Conservation (phyloP, 2,888 invertebrate genomes). For the Horisme vitalbata region DNA sequence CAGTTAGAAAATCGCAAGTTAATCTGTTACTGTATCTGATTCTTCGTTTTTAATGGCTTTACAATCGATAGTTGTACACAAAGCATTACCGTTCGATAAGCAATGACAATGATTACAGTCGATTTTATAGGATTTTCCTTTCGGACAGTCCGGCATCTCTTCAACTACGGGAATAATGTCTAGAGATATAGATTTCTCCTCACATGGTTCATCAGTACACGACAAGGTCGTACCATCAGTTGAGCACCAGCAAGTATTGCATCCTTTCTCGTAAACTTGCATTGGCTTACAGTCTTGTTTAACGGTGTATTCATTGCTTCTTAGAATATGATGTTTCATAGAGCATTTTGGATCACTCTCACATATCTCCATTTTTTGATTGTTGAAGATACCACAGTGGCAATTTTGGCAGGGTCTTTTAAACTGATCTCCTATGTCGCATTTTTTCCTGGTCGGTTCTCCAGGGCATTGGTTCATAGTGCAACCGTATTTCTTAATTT, state of each 20-base stretch:
- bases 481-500: conserved; percentile 66
- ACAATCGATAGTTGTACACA: conserved; percentile 62
- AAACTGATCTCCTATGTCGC: conserved; percentile 50
- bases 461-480: conserved; percentile 53
- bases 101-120: conserved; percentile 68
- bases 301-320: not conserved
- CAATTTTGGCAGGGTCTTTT: conserved; percentile 57
- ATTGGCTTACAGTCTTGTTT: conserved; percentile 54
- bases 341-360: conserved; percentile 31
- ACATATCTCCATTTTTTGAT: conserved; percentile 49
- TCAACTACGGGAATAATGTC: conserved; percentile 58
- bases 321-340: not conserved
- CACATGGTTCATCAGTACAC: conserved; percentile 45
- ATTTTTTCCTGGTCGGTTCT: conserved; percentile 21
- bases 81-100: conserved; percentile 58
- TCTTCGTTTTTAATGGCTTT: not conserved
- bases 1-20: too few species aligned
- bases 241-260: conserved; percentile 61
- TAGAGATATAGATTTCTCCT: conserved; percentile 36
- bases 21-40: too few species aligned
- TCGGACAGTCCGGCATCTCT: conserved; percentile 45
- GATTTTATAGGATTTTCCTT: conserved; percentile 55
- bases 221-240: conserved; percentile 52
- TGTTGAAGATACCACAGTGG: conserved; percentile 40
- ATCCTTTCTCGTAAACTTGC: conserved; percentile 51